Percentiles rank a stretch among this genome's conserved stretches.
Evolutionary conservation across 1,140 invertebrate genomes (phyloP).

Genomic region (Neelides sp.): DNA sequence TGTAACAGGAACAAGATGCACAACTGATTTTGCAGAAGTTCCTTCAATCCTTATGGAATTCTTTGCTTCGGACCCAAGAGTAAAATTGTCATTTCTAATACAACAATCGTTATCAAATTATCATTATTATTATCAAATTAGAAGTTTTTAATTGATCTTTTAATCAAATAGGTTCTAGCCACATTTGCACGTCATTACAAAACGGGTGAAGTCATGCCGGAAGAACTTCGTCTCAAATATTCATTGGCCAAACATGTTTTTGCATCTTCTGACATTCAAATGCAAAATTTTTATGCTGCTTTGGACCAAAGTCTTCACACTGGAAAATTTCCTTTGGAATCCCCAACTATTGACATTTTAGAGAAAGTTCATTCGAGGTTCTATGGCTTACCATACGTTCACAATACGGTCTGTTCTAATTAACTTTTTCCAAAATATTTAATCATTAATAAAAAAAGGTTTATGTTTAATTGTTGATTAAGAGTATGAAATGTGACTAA

Average conservation of each 20-base stretch:
- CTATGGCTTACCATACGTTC: constrained; percentile 72
- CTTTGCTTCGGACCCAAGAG: constrained; percentile 79
- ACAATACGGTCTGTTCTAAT: constrained; percentile 65
- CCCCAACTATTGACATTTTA: constrained; percentile 57
- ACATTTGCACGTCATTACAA: constrained; percentile 83
- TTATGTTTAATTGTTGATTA: too few relatives aligned
- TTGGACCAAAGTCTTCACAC: constrained; percentile 79
- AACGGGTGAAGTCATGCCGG: constrained; percentile 70
- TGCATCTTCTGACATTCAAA: constrained; percentile 75
- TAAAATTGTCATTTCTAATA: constrained; percentile 35
- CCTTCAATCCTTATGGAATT: constrained; percentile 97
- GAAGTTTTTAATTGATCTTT: not conserved
- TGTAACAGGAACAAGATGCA: constrained; percentile 89
- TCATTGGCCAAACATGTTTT: constrained; percentile 75
- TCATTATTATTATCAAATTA: not conserved
- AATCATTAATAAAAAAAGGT: too few relatives aligned
- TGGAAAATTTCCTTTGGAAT: constrained; percentile 42
- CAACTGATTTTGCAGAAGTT: constrained; percentile 96
- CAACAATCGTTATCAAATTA: not conserved
- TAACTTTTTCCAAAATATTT: too few relatives aligned
- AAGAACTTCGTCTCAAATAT: constrained; percentile 58
- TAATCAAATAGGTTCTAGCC: constrained; percentile 52
- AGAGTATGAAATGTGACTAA: not conserved
- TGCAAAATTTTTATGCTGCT: constrained; percentile 78
- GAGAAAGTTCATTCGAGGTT: constrained; percentile 65